phyloP scores from a whole-genome alignment of 2,888 invertebrate species.

The Empis livida region DNA sequence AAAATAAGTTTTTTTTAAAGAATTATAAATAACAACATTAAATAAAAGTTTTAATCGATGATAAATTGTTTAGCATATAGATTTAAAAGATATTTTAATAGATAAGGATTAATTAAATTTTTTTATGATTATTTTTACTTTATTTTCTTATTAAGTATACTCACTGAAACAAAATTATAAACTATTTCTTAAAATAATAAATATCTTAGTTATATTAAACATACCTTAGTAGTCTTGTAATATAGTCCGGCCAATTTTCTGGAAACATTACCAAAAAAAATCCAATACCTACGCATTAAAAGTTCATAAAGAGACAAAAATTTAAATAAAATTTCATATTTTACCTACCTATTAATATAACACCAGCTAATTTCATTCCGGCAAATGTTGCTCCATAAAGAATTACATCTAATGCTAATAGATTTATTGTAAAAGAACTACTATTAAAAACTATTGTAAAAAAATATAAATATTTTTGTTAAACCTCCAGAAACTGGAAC shows the following conservation, averaged over 20 bases:
- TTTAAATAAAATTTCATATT: too few relatives aligned
- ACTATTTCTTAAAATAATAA: not conserved
- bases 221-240: conserved; percentile 77
- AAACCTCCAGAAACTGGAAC: conserved; percentile 89
- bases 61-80: too few relatives aligned
- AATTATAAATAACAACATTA: too few relatives aligned
- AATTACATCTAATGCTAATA: conserved; percentile 68
- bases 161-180: conserved; percentile 3
- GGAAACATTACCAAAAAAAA: conserved; percentile 91
- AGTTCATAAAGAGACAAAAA: too few relatives aligned
- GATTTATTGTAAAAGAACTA: not conserved
- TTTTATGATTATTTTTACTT: not conserved
- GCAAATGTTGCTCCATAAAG: conserved; percentile 76
- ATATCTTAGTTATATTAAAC: conserved; percentile 18
- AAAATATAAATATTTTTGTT: not conserved
- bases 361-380: conserved; percentile 92
- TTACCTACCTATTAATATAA: conserved; percentile 80
- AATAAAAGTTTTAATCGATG: too few relatives aligned
- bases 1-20: too few relatives aligned
- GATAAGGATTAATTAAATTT: not conserved
- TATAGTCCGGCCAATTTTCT: conserved; percentile 92
- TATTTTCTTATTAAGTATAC: not conserved
- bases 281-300: too few relatives aligned
- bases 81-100: too few relatives aligned
- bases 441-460: not conserved